Percentiles rank a stretch among this genome's conserved stretches.
These are phyloP conservation scores for Cheiracanthium punctorium DNA, from an alignment of 2,888 invertebrate genomes.

Conservation along the genomic window DNA sequence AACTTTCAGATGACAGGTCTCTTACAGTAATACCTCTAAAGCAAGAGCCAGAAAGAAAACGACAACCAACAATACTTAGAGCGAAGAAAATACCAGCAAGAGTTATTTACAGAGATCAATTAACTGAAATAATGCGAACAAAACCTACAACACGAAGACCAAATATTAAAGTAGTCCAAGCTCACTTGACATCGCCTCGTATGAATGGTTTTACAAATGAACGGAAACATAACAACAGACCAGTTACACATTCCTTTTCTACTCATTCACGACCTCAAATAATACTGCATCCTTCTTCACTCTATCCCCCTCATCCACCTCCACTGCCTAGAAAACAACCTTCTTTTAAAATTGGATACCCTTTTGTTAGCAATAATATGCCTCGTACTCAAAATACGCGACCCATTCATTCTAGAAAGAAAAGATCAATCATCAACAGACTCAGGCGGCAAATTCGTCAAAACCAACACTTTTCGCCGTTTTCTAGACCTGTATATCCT, in stretches of 20 bases:
- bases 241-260: conserved; percentile 25
- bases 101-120: conserved; percentile 50
- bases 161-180: conserved; percentile 39
- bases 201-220: conserved; percentile 36
- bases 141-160: conserved; percentile 11
- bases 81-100: conserved; percentile 54
- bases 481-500: conserved; percentile 40
- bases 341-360: conserved; percentile 43
- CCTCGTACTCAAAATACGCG: not conserved
- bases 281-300: conserved; percentile 43
- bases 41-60: not conserved
- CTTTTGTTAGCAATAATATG: conserved; percentile 18
- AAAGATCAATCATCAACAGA: conserved; percentile 35
- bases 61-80: conserved; percentile 25
- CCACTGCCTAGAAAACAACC: conserved; percentile 31
- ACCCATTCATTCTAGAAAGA: conserved; percentile 16
- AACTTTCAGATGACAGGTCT: not conserved
- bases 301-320: conserved; percentile 63
- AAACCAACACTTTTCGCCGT: conserved; percentile 44
- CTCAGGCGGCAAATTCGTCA: conserved; percentile 35
- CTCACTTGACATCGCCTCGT: conserved; percentile 37
- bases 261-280: conserved; percentile 2
- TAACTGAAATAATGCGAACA: conserved; percentile 1
- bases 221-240: not conserved
- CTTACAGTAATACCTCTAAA: conserved; percentile 20